These are phyloP conservation scores for Aldabrachelys gigantea DNA, from an alignment of 2,113 vertebrate genomes.

Conservation along the genomic window DNA sequence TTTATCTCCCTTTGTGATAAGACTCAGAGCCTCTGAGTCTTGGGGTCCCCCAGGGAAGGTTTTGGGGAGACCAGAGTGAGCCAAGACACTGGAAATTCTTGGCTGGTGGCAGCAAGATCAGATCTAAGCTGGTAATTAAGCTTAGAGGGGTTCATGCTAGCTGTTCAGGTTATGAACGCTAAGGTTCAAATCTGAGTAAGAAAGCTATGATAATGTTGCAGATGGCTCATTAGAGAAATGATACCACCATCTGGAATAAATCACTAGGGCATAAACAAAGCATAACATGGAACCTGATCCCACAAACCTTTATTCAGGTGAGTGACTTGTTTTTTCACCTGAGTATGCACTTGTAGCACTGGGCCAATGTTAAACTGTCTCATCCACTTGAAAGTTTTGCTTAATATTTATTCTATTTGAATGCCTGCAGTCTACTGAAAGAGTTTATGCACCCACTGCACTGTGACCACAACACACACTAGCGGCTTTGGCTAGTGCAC, in stretches of 20 bases:
- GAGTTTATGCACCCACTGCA: not conserved
- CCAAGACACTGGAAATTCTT: too few species aligned
- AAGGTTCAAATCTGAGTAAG: too few species aligned
- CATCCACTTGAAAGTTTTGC: not conserved
- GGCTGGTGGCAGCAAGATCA: too few species aligned
- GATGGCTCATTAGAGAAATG: not conserved
- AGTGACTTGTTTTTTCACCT: accelerated
- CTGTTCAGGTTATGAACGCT: too few species aligned
- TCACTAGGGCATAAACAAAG: not conserved
- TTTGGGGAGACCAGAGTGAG: too few species aligned
- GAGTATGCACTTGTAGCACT: not conserved
- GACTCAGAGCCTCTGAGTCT: too few species aligned
- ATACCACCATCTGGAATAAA: not conserved
- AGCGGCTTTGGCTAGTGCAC: not conserved
- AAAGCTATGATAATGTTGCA: not conserved
- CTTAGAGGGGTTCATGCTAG: too few species aligned
- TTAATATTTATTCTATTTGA: not conserved
- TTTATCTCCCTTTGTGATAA: too few species aligned
- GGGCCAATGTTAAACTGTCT: accelerated
- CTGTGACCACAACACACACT: not conserved
- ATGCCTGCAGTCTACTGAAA: accelerated
- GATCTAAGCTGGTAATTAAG: too few species aligned
- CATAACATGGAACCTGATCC: not conserved
- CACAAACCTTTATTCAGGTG: not conserved
- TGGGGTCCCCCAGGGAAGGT: too few species aligned